These are phyloP conservation scores for Spilosoma lubricipeda DNA, from an alignment of 2,888 invertebrate genomes.

Conservation along the genomic window DNA sequence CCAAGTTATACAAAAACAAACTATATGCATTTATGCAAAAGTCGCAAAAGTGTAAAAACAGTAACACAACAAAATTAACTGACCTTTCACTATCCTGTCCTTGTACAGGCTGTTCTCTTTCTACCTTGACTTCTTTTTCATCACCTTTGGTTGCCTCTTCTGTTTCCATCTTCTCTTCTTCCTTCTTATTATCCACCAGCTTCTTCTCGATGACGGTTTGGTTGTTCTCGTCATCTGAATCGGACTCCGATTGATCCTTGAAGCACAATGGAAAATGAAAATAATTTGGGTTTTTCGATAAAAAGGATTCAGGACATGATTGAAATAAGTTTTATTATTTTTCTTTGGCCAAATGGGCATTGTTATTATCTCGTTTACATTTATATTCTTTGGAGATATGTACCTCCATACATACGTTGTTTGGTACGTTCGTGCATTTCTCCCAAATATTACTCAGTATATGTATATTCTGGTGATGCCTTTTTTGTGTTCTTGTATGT, in stretches of 20 bases:
- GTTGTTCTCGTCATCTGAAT: conserved; percentile 77
- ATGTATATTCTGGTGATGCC: too few relatives aligned
- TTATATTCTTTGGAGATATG: neutral
- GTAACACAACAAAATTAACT: neutral
- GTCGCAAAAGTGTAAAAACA: too few relatives aligned
- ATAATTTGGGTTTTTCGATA: too few relatives aligned
- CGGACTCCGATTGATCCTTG: conserved; percentile 77
- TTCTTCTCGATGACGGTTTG: conserved; percentile 81
- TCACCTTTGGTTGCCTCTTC: conserved; percentile 41
- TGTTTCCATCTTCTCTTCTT: conserved; percentile 63
- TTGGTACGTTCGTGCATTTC: too few relatives aligned
- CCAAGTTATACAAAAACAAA: too few relatives aligned
- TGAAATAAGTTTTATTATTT: too few relatives aligned
- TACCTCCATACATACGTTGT: too few relatives aligned
- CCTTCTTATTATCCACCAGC: conserved; percentile 57
- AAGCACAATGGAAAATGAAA: conserved; percentile 12
- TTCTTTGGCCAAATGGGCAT: neutral
- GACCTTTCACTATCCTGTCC: conserved; percentile 77
- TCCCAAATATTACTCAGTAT: too few relatives aligned
- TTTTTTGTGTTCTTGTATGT: too few relatives aligned
- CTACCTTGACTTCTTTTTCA: conserved; percentile 55
- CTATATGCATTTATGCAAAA: too few relatives aligned
- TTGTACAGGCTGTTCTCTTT: conserved; percentile 55
- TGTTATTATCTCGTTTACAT: neutral
- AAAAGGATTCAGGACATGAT: too few relatives aligned